A percentile compares a stretch with the other conserved stretches of the same genome.
phyloP scores from a whole-genome alignment of 2,888 invertebrate species.

The Cephus nigrinus region DNA sequence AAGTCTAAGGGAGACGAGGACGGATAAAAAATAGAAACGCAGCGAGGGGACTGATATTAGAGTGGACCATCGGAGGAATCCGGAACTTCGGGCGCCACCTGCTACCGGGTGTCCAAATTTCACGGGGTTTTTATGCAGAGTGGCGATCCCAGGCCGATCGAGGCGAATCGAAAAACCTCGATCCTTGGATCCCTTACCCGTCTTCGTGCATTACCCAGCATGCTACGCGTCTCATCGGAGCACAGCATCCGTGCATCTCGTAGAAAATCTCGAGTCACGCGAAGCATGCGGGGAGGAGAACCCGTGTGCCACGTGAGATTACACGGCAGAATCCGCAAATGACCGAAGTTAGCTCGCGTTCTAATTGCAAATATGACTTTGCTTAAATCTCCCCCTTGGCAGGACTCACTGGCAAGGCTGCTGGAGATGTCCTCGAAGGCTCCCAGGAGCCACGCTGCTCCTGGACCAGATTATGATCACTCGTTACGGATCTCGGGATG shows the following conservation, averaged over 20 bases:
- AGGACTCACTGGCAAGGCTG: background rate
- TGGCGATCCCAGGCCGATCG: too few relatives aligned
- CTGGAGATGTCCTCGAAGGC: background rate
- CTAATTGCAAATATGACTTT: constrained; percentile 64
- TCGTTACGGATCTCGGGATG: too few relatives aligned
- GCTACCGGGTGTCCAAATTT: constrained; percentile 11
- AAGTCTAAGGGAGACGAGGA: background rate
- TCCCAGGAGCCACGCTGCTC: background rate
- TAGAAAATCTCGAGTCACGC: constrained; percentile 10
- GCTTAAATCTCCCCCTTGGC: constrained; percentile 54
- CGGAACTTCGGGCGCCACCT: constrained; percentile 10
- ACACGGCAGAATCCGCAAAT: constrained; percentile 60
- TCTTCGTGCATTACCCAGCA: too few relatives aligned
- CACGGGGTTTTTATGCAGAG: constrained; percentile 3
- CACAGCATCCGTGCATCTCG: background rate
- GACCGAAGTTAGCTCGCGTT: constrained; percentile 53
- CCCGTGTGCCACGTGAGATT: constrained; percentile 46
- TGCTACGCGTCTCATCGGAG: background rate
- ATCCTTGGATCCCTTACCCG: background rate
- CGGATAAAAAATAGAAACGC: background rate
- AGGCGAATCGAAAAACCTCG: background rate
- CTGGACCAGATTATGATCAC: background rate
- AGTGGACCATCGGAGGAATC: background rate
- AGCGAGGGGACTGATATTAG: background rate
- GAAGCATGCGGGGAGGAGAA: background rate